Evolutionary conservation across 2,113 vertebrate species (phyloP), one percentile per base, ranked within the genome.

Genomic region (Helogale parvula): DNA sequence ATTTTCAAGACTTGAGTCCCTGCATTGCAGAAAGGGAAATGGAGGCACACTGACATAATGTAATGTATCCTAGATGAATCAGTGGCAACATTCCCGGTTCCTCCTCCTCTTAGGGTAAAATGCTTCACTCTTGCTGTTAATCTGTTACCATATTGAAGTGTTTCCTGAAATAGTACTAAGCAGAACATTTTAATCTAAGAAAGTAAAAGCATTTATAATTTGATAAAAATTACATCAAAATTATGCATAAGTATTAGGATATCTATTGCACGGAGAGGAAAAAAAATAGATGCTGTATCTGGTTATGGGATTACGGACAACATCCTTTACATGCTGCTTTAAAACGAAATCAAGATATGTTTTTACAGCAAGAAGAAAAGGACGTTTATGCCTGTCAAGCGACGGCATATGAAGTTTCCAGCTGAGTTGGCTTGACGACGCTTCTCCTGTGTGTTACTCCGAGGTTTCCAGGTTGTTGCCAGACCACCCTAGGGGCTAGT

Each of bases 151-250:
- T 66, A n/a, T 21, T 85, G 35, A 81, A 85, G 29, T 72, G 11
- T 86, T 88, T 95, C 29, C 66, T 91, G 23, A 97, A 93, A 92
- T 38, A 47, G 8, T 81, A 83, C 88, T 71, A 69, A 74, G 80
- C 57, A 92, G 52, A 89, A 45, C 8, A 31, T 72, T 65, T 81
- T 68, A 86, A 52, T 63, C 29, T 25, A 84, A 96, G 31, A 79
- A 88, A 88, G n/a, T 84, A 80, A 76, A 94, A 94, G 41, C 95
- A 14, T 41, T 41, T 41, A 41, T 41, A 41, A 41, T 41, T 41
- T 41, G 33, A 76, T 81, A 71, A 88, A 74, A 95, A 38, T 68
- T 66, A 65, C 11, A 84, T 80, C 8, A 93, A 96, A 96, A 66
- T 82, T 77, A 52, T 68, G 7, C 16, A 54, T n/a, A 29, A 12